phyloP scores from a whole-genome alignment of 2,113 vertebrate species.

The Sapayoa aenigma region DNA sequence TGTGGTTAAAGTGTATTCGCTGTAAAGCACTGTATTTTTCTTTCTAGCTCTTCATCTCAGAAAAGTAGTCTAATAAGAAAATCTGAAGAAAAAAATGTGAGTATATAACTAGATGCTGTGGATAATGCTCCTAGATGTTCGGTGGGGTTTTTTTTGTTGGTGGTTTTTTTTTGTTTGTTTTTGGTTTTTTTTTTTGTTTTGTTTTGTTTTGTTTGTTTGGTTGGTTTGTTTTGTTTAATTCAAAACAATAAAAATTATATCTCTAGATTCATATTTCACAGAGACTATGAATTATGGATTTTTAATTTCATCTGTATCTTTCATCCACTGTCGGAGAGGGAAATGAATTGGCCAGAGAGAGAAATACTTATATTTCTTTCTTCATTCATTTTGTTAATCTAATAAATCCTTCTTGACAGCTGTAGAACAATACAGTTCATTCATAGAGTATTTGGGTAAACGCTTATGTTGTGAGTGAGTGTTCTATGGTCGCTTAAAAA shows the following conservation, averaged over 20 bases:
- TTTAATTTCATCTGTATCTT: background rate
- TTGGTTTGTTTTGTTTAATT: too few relatives aligned
- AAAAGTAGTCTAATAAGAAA: background rate
- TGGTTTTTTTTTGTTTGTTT: too few relatives aligned
- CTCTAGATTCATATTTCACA: too few relatives aligned
- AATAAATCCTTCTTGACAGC: background rate
- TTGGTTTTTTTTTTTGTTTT: background rate
- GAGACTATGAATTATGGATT: background rate
- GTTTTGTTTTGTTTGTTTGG: too few relatives aligned
- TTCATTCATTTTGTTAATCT: background rate
- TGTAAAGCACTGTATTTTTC: background rate
- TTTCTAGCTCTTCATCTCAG: background rate
- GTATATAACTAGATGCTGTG: background rate
- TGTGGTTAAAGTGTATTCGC: background rate
- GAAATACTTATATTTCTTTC: background rate
- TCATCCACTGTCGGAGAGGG: background rate
- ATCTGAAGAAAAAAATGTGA: background rate
- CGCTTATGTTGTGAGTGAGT: background rate
- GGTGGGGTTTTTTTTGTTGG: background rate
- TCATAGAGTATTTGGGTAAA: background rate
- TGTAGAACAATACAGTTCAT: background rate
- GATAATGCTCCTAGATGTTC: background rate
- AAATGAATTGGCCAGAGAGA: background rate
- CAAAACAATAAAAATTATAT: too few relatives aligned
- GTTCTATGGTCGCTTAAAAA: background rate